These are phyloP conservation scores for Carassius carassius DNA, from an alignment of 2,113 vertebrate species.

Conservation along the genomic window DNA sequence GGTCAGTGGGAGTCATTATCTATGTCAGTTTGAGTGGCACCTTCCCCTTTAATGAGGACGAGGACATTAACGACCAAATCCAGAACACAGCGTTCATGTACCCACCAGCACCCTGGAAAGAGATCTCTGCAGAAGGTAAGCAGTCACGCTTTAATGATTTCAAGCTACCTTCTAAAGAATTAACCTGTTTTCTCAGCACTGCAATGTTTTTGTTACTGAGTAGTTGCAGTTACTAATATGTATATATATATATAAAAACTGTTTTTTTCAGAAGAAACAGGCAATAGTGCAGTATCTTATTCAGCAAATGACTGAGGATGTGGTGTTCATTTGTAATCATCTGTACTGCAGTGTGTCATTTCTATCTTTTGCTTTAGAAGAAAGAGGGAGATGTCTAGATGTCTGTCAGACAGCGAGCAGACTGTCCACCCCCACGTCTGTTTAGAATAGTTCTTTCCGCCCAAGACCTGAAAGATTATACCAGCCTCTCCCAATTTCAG, in stretches of 20 bases:
- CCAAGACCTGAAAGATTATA: conserved; percentile 28
- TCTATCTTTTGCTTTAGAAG: not conserved
- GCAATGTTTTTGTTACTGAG: not conserved
- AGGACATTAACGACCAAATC: conserved; percentile 98
- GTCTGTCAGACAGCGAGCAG: conserved; percentile 35
- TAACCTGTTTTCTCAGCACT: not conserved
- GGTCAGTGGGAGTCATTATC: conserved; percentile 96
- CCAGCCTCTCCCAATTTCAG: conserved; percentile 37
- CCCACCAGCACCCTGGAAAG: conserved; percentile 93
- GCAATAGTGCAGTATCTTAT: not conserved
- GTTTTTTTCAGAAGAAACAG: not conserved
- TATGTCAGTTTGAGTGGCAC: conserved; percentile 97
- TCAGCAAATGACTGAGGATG: not conserved
- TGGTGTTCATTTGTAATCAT: not conserved
- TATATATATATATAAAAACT: not conserved
- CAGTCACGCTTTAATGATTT: not conserved
- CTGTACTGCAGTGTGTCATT: not conserved
- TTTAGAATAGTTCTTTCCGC: conserved; percentile 32
- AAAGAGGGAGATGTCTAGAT: conserved; percentile 24
- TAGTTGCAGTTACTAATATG: not conserved
- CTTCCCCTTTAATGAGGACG: conserved; percentile 97
- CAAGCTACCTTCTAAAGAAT: not conserved
- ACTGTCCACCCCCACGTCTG: conserved; percentile 44
- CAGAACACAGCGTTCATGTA: conserved; percentile 99
- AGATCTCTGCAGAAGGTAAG: conserved; percentile 93